Evolutionary conservation across 2,888 invertebrate genomes (phyloP).

Genomic region (Ellobium chinense): DNA sequence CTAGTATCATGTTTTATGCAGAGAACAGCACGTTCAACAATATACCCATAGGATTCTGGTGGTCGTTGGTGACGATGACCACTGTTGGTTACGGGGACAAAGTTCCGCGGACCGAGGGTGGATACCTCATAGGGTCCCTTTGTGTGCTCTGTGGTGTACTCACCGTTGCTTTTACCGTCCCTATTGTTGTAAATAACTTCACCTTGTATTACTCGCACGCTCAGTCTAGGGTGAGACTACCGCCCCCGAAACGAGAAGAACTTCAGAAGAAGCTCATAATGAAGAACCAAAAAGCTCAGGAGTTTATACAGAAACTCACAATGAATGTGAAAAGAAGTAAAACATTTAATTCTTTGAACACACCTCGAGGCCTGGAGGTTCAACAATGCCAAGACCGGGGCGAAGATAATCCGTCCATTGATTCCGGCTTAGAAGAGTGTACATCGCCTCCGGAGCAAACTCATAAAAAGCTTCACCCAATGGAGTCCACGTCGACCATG

Average conservation of each 20-base stretch:
- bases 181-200: constrained; percentile 78
- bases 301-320: constrained; percentile 65
- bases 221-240: constrained; percentile 74
- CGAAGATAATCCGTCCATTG: constrained; percentile 29
- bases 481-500: constrained; percentile 29
- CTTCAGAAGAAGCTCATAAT: constrained; percentile 67
- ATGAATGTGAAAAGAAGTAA: constrained; percentile 54
- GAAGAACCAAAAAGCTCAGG: constrained; percentile 68
- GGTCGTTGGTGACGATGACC: constrained; percentile 79
- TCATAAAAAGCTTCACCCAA: background rate
- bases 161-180: constrained; percentile 77
- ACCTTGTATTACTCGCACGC: constrained; percentile 77
- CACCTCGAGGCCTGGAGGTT: background rate
- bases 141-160: constrained; percentile 77
- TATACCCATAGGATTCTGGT: constrained; percentile 78
- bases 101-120: constrained; percentile 69
- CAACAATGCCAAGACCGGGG: no score
- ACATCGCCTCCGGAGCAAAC: background rate
- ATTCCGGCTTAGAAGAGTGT: constrained; percentile 28
- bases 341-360: constrained; percentile 27
- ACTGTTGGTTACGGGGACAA: constrained; percentile 78
- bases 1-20: constrained; percentile 75
- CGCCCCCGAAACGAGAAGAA: constrained; percentile 69
- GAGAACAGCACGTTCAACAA: constrained; percentile 75
- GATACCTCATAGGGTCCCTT: constrained; percentile 74